Conservation (phyloP, 1,140 invertebrate genomes). For the Aethina tumida region DNA sequence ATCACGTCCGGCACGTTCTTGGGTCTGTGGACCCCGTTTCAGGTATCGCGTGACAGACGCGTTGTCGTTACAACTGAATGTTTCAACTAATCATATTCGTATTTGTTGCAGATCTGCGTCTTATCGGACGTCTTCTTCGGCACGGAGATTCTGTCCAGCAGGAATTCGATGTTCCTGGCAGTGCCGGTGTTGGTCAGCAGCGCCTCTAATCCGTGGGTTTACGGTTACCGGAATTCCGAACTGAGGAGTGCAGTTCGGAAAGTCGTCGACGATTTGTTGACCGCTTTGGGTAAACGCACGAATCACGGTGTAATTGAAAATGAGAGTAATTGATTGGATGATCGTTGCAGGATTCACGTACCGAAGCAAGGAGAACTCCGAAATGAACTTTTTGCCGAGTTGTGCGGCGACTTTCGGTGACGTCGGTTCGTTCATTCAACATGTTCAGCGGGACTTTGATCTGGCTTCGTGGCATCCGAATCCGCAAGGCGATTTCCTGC, state of each 20-base stretch:
- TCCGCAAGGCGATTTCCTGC: slow-evolving; percentile 25
- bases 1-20: slow-evolving; percentile 53
- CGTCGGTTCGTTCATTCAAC: slow-evolving; percentile 28
- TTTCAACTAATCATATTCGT: slow-evolving; percentile 1
- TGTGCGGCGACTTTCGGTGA: slow-evolving; percentile 30
- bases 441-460: slow-evolving; percentile 27
- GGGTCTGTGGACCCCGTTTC: slow-evolving; percentile 52
- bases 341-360: slow-evolving; percentile 38
- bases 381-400: slow-evolving; percentile 26
- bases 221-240: slow-evolving; percentile 56
- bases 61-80: too few species aligned
- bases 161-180: slow-evolving; percentile 44
- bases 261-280: slow-evolving; percentile 42
- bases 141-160: slow-evolving; percentile 41
- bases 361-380: slow-evolving; percentile 25
- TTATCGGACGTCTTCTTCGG: slow-evolving; percentile 44
- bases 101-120: slow-evolving; percentile 44
- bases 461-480: slow-evolving; percentile 21
- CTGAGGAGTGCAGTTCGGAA: slow-evolving; percentile 49
- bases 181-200: slow-evolving; percentile 50
- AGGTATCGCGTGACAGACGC: too few species aligned
- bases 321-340: too few species aligned
- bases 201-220: slow-evolving; percentile 56
- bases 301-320: too few species aligned
- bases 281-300: too few species aligned